A percentile compares a stretch with the other conserved stretches of the same genome.
These are phyloP conservation scores for Empis livida DNA, from an alignment of 2,888 invertebrate genomes.

Conservation along the genomic window DNA sequence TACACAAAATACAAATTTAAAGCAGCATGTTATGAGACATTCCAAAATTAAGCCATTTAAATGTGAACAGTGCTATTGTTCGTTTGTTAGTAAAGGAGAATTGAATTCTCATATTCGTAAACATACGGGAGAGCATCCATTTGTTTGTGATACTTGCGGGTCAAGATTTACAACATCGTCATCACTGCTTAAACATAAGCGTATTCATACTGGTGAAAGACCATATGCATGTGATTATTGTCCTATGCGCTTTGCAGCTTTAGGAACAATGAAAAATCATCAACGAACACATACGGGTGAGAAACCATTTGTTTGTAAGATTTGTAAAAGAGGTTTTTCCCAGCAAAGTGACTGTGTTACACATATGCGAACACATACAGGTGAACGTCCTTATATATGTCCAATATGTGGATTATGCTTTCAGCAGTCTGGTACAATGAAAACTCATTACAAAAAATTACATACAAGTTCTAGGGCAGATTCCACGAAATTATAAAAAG, in stretches of 20 bases:
- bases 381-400: slow-evolving; percentile 25
- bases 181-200: slow-evolving; percentile 43
- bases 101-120: slow-evolving; percentile 42
- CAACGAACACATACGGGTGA: slow-evolving; percentile 47
- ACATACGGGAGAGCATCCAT: slow-evolving; percentile 48
- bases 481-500: too few relatives aligned
- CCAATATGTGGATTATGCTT: slow-evolving; percentile 39
- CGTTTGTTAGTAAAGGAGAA: slow-evolving; percentile 38
- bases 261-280: slow-evolving; percentile 45
- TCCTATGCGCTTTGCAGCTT: slow-evolving; percentile 42
- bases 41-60: slow-evolving; percentile 38
- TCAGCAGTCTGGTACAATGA: slow-evolving; percentile 40
- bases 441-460: slow-evolving; percentile 28
- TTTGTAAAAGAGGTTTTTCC: slow-evolving; percentile 43
- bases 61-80: slow-evolving; percentile 36
- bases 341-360: slow-evolving; percentile 43
- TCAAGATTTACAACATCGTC: slow-evolving; percentile 46
- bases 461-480: too few relatives aligned
- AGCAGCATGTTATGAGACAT: slow-evolving; percentile 45
- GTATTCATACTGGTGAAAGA: slow-evolving; percentile 46
- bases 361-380: slow-evolving; percentile 45
- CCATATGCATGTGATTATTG: slow-evolving; percentile 47
- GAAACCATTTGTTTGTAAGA: slow-evolving; percentile 40
- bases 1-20: slow-evolving; percentile 46
- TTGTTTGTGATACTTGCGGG: slow-evolving; percentile 42